A percentile compares a stretch with the other conserved stretches of the same genome.
Conservation (phyloP, 2,797 vertebrate genomes). For the Semaprochilodus insignis region DNA sequence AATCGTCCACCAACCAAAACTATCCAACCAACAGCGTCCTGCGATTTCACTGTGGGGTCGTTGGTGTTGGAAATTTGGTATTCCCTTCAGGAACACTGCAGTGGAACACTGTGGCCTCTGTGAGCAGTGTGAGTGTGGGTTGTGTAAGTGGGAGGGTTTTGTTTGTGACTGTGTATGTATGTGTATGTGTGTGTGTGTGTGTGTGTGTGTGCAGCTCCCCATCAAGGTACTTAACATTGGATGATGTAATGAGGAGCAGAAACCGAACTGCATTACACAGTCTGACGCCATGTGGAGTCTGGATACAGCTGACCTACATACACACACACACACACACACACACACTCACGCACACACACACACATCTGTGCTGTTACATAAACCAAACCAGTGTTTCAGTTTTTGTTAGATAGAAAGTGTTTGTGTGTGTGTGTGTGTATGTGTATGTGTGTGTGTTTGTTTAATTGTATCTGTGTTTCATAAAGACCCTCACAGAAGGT, state of each 20-base stretch:
- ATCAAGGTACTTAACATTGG: constrained; percentile 38
- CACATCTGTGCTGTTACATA: constrained; percentile 31
- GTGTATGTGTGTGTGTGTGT: constrained; percentile 4
- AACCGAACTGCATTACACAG: constrained; percentile 54
- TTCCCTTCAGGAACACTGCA: too few relatives aligned
- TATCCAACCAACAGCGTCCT: too few relatives aligned
- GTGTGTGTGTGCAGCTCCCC: constrained; percentile 4
- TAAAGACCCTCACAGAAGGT: not conserved
- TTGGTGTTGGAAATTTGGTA: too few relatives aligned
- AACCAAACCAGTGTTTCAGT: constrained; percentile 5
- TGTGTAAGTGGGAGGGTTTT: not conserved
- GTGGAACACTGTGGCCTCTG: too few relatives aligned
- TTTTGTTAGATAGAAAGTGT: constrained; percentile 9
- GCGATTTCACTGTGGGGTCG: too few relatives aligned
- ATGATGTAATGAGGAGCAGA: constrained; percentile 55
- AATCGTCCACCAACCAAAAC: too few relatives aligned
- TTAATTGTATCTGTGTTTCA: constrained; percentile 22
- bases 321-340: constrained; percentile 31
- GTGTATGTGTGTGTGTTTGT: too few relatives aligned
- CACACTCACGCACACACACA: not conserved
- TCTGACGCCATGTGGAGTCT: constrained; percentile 50
- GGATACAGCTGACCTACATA: constrained; percentile 54
- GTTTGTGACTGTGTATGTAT: constrained; percentile 26
- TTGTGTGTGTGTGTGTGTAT: not conserved
- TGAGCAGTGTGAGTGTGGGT: too few relatives aligned